Base-by-base conservation (phyloP, 2,113 vertebrate genomes). In the Elaphurus davidianus region DNA sequence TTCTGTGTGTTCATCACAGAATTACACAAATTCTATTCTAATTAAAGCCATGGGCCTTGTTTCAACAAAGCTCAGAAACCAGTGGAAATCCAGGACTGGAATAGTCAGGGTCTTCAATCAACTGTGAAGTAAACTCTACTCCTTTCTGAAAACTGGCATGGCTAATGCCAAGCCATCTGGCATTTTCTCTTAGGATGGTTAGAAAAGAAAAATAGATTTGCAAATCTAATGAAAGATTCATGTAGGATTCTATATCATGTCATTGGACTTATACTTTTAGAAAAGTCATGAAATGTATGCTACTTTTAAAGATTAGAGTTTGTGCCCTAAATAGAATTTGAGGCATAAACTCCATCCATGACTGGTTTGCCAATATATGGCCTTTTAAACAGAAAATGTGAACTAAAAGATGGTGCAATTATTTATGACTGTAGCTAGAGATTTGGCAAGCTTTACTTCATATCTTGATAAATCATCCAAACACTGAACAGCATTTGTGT, bases 401-500 rank as follows among this genome's bases (percentile, higher is more conserved):
- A 95, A 96, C 90, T 84, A 78, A 95, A 98, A 95, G 43, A 96
- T 93, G 93, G 76, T 96, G 83, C 90, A 97, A 94, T 97, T 96
- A 98, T 97, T 97, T 98, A 97, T 96, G 81, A 97, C 57, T 90
- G 2, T 81, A 97, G 86, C 62, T 82, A 96, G 87, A 62, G 30
- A 96, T 97, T 96, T 98, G 96, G 94, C 82, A 97, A 96, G 52
- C 76, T 96, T 97, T 85, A 83, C 47, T 94, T 97, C 40, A 59
- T 96, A 83, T 92, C 91, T 85, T 97, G 87, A 97, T 90, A 98
- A 98, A 98, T 96, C 87, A 98, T 82, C 92, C 19, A 93, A 98
- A 97, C 50, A 96, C 87, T 79, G 1, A 98, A 78, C n/a, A 92
- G 92, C 43, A 95, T 97, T 98, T 97, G 89, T 97, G 87, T 74